A percentile compares a stretch with the other conserved stretches of the same genome.
phyloP scores from a whole-genome alignment of 37 sponge, comb jelly and placozoan genomes.

The Mnemiopsis leidyi region DNA sequence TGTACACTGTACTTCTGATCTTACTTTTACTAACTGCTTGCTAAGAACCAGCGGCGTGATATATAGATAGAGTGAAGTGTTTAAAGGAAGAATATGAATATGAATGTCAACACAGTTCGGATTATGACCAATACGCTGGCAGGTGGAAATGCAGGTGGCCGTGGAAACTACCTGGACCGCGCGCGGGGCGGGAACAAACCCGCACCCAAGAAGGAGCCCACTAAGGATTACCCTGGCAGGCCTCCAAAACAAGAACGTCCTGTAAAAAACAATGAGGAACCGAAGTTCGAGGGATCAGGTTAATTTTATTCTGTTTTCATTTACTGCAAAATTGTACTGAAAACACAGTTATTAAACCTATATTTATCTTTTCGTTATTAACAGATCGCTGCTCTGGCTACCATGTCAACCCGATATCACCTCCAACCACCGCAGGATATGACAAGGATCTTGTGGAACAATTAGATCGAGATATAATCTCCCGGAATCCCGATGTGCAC shows the following conservation, averaged over 20 bases:
- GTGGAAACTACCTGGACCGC: conserved; percentile 7
- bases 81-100: too few species aligned
- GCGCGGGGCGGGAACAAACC: neutral
- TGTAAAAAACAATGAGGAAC: conserved; percentile 5
- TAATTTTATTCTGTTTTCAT: too few species aligned
- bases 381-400: too few species aligned
- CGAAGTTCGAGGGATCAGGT: conserved; percentile 61
- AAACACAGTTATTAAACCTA: too few species aligned
- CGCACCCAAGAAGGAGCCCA: neutral
- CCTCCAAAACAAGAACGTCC: conserved; percentile 50
- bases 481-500: conserved; percentile 83
- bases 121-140: too few species aligned
- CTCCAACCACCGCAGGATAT: conserved; percentile 75
- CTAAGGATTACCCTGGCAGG: conserved; percentile 55
- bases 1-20: too few species aligned
- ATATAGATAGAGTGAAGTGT: too few species aligned
- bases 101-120: too few species aligned
- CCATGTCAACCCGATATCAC: neutral
- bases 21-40: too few species aligned
- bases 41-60: too few species aligned
- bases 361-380: too few species aligned
- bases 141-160: neutral
- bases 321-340: too few species aligned
- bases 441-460: conserved; percentile 93
- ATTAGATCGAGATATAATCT: conserved; percentile 92